phyloP scores from a whole-genome alignment of 2,113 vertebrate species.

The Ictalurus furcatus region DNA sequence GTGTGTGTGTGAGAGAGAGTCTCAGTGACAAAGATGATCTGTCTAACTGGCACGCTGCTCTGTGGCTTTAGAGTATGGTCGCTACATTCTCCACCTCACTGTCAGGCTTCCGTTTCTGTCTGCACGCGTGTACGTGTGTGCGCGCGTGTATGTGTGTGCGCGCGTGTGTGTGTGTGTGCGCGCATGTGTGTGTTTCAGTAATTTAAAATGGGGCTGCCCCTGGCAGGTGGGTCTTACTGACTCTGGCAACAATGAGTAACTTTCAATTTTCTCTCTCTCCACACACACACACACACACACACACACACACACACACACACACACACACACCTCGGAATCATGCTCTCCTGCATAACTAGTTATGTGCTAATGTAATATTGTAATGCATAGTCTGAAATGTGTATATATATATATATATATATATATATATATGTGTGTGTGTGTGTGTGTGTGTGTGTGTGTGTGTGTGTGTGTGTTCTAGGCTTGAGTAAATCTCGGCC shows the following conservation, averaged over 20 bases:
- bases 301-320: not conserved
- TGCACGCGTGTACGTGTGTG: constrained; percentile 42
- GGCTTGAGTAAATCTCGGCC: constrained; percentile 54
- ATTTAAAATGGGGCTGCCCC: constrained; percentile 32
- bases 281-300: constrained; percentile 26
- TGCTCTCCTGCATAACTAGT: not conserved
- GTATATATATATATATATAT: no score
- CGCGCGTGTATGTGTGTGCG: constrained; percentile 18
- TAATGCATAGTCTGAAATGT: not conserved
- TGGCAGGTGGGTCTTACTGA: constrained; percentile 6
- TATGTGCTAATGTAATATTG: not conserved
- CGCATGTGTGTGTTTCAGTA: constrained; percentile 11
- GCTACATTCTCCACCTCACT: constrained; percentile 70
- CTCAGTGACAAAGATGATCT: not conserved
- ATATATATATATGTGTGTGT: not conserved
- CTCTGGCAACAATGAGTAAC: constrained; percentile 40
- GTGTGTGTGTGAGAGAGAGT: constrained; percentile 5
- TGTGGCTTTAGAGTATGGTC: constrained; percentile 71
- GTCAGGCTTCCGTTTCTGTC: constrained; percentile 60
- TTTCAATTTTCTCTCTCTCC: not conserved
- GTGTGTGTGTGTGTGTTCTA: not conserved
- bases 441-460: not conserved
- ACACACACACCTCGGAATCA: not conserved
- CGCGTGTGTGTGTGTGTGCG: constrained; percentile 39
- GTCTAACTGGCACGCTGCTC: constrained; percentile 37